A percentile compares a stretch with the other conserved stretches of the same genome.
Evolutionary conservation across 2,888 invertebrate genomes (phyloP).

Genomic region (Heteropelma amictum): DNA sequence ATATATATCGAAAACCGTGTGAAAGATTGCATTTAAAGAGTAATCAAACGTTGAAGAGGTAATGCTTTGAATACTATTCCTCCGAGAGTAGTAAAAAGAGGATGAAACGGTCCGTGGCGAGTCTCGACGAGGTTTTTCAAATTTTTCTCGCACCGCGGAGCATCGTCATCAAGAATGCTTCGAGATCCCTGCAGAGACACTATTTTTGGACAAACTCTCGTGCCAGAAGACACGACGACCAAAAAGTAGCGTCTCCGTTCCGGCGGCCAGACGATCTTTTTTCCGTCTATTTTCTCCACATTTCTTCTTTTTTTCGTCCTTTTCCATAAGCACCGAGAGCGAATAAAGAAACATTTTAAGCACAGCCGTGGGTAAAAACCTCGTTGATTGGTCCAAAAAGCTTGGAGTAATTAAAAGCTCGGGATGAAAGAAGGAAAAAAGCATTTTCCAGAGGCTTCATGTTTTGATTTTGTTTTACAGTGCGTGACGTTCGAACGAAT

Average conservation of each 20-base stretch:
- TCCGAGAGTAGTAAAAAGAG: no score
- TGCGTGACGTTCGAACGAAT: neutral
- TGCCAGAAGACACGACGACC: neutral
- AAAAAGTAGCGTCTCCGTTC: neutral
- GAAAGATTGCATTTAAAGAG: no score
- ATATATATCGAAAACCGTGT: no score
- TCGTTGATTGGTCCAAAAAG: no score
- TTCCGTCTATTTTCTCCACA: neutral
- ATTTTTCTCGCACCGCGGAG: neutral
- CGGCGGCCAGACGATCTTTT: neutral
- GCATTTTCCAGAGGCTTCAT: neutral
- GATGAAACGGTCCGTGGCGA: neutral
- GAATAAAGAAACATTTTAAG: no score
- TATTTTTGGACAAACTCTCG: constrained; percentile 21
- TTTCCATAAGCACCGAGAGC: no score
- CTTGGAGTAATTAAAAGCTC: no score
- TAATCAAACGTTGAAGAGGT: no score
- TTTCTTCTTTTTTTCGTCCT: neutral
- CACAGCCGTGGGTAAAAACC: no score
- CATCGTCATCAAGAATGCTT: neutral
- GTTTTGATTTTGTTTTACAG: neutral
- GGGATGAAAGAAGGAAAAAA: neutral
- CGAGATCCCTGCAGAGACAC: constrained; percentile 10
- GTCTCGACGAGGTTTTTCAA: constrained; percentile 18
- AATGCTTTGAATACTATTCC: no score